These are phyloP conservation scores for Halcyon badia DNA, from an alignment of 2,797 vertebrate species.

Conservation along the genomic window DNA sequence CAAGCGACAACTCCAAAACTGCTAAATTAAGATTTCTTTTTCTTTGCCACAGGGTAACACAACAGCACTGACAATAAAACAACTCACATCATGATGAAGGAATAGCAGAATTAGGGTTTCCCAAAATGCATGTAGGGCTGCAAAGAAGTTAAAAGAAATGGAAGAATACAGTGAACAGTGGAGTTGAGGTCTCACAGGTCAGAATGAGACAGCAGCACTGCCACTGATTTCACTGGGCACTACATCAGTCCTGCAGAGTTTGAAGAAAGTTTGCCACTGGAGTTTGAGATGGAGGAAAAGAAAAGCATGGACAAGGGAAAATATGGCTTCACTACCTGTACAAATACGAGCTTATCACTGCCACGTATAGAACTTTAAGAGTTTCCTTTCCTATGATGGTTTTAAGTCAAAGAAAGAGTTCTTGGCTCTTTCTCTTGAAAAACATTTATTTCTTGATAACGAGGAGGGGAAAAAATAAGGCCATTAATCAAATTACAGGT, in stretches of 20 bases:
- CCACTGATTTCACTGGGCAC: neutral
- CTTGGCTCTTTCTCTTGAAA: neutral
- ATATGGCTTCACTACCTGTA: neutral
- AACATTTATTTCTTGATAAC: neutral
- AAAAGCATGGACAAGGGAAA: neutral
- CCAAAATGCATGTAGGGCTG: neutral
- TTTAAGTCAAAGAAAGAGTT: neutral
- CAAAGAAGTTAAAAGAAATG: neutral
- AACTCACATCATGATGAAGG: neutral
- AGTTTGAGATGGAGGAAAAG: neutral
- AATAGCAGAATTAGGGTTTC: neutral
- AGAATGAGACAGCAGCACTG: neutral
- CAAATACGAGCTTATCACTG: neutral
- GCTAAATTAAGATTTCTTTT: neutral
- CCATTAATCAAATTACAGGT: neutral
- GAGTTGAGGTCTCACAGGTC: neutral
- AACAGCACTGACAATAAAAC: neutral
- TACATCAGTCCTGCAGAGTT: neutral
- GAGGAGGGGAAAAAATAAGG: neutral
- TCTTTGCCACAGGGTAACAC: neutral
- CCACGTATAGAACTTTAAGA: neutral
- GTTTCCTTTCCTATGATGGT: neutral
- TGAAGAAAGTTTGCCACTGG: neutral
- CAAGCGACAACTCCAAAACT: neutral
- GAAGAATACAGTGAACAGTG: neutral